phyloP scores from a whole-genome alignment of 2,797 vertebrate genomes.

The Parotocinclus haroldoi region DNA sequence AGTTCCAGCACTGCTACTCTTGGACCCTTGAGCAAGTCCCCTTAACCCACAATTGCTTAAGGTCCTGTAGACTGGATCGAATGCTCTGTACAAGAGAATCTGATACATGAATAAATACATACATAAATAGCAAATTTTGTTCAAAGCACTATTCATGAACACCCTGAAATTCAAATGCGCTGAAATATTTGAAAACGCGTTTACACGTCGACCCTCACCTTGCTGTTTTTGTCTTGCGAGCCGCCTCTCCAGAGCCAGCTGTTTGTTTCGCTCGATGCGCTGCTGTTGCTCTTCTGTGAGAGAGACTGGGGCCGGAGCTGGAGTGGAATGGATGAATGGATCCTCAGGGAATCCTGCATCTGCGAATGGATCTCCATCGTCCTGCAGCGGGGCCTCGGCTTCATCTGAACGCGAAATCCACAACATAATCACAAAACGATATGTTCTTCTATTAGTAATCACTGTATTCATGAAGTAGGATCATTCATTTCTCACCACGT shows the following conservation, averaged over 20 bases:
- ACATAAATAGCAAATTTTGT: too few relatives aligned
- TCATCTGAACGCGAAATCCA: slow-evolving; percentile 48
- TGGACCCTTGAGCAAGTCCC: too few relatives aligned
- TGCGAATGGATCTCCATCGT: slow-evolving; percentile 57
- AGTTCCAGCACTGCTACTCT: too few relatives aligned
- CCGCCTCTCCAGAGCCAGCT: slow-evolving; percentile 81
- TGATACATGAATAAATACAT: too few relatives aligned
- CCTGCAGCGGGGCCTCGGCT: slow-evolving; percentile 28
- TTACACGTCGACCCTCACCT: slow-evolving; percentile 45
- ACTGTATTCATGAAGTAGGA: too few relatives aligned
- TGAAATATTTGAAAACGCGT: too few relatives aligned
- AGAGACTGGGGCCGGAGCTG: slow-evolving; percentile 45
- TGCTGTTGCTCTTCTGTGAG: slow-evolving; percentile 82
- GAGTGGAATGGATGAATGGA: slow-evolving; percentile 52
- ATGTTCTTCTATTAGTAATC: background rate
- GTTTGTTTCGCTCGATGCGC: slow-evolving; percentile 83
- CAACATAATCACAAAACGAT: background rate
- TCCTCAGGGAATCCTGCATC: slow-evolving; percentile 40
- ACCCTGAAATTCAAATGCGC: too few relatives aligned
- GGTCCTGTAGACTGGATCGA: too few relatives aligned
- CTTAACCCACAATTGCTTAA: too few relatives aligned
- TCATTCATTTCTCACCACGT: slow-evolving; percentile 58
- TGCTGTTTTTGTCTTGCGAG: slow-evolving; percentile 72
- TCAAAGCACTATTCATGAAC: too few relatives aligned
- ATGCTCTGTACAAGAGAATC: too few relatives aligned